Evolutionary conservation across 2,797 vertebrate genomes (phyloP).

Genomic region (Phrynocephalus guinanensis): DNA sequence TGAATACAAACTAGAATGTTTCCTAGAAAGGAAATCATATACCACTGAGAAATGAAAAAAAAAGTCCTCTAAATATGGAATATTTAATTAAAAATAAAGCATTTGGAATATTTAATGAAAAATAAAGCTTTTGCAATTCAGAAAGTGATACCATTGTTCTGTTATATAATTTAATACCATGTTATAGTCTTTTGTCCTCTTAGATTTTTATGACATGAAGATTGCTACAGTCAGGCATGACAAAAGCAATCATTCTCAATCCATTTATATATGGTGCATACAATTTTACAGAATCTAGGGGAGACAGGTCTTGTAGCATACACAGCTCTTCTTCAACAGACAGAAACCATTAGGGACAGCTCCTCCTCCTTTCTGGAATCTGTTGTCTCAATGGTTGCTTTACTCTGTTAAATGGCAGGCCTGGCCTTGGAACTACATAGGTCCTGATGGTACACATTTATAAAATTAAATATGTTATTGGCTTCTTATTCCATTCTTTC

Average conservation of each 20-base stretch:
- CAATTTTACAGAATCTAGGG: background rate
- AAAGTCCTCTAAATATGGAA: slow-evolving; percentile 20
- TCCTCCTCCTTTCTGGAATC: background rate
- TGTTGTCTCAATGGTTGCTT: no score
- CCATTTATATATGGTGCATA: background rate
- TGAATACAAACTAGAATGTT: slow-evolving; percentile 35
- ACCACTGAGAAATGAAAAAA: slow-evolving; percentile 27
- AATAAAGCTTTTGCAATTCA: slow-evolving; percentile 39
- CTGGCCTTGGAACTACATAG: background rate
- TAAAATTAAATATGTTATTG: background rate
- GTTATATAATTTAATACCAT: slow-evolving; percentile 32
- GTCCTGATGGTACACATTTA: background rate
- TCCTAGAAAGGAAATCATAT: slow-evolving; percentile 32
- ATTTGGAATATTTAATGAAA: slow-evolving; percentile 20
- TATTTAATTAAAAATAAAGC: slow-evolving; percentile 37
- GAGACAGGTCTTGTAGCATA: background rate
- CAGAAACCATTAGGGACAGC: background rate
- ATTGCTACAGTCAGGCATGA: background rate
- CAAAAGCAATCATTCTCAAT: background rate
- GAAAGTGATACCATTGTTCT: slow-evolving; percentile 32
- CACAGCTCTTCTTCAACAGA: background rate
- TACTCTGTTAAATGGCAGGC: no score
- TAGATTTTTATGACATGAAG: slow-evolving; percentile 10
- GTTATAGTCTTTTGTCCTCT: slow-evolving; percentile 36
- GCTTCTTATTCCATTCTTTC: background rate